Evolutionary conservation across 2,113 vertebrate genomes (phyloP).

Genomic region (Mastomys coucha): DNA sequence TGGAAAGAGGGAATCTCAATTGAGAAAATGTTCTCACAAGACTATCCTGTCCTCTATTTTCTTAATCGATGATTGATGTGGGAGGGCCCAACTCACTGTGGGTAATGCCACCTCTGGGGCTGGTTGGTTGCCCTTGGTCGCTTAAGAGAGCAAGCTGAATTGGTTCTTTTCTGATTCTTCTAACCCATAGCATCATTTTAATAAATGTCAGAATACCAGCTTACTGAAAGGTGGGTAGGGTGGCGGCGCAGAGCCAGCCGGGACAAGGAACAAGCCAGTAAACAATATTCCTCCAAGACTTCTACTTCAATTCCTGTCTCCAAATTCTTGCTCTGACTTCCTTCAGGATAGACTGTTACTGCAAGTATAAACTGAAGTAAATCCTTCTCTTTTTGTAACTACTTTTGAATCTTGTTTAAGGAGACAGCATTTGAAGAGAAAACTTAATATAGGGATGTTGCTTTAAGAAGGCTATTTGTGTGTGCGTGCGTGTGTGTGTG

Average conservation of each 20-base stretch:
- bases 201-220: background rate
- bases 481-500: no score
- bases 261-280: background rate
- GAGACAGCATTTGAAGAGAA: conserved; percentile 41
- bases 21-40: background rate
- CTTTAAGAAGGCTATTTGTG: conserved; percentile 44
- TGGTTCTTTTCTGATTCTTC: background rate
- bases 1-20: background rate
- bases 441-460: background rate
- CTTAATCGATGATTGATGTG: background rate
- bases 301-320: background rate
- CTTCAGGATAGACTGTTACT: no score
- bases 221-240: background rate
- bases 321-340: no score
- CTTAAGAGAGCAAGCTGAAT: background rate
- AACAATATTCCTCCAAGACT: background rate
- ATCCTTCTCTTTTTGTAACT: background rate
- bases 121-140: background rate
- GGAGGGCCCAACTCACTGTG: background rate
- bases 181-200: background rate
- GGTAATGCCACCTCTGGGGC: background rate
- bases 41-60: background rate
- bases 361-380: no score
- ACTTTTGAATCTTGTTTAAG: background rate
- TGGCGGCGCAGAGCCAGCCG: no score